These are phyloP conservation scores for Melanotaenia parkinsoni DNA, from an alignment of 2,797 vertebrate species.

Conservation along the genomic window DNA sequence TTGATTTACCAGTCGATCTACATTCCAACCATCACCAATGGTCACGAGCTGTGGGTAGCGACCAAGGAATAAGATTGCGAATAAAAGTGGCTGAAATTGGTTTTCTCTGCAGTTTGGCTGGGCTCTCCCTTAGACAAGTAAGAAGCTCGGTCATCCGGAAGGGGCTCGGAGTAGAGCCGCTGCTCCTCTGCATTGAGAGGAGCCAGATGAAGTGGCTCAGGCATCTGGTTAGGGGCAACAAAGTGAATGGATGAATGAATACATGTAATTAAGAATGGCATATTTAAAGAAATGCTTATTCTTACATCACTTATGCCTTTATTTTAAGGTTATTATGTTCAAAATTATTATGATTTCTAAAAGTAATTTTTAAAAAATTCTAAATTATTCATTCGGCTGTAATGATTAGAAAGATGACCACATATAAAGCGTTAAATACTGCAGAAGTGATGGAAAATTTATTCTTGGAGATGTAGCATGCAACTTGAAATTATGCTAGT, in stretches of 20 bases:
- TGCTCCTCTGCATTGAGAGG: too few relatives aligned
- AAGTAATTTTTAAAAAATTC: background rate
- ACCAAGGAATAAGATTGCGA: too few relatives aligned
- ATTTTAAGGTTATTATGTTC: slow-evolving; percentile 1
- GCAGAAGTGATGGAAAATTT: slow-evolving; percentile 26
- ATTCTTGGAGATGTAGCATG: slow-evolving; percentile 31
- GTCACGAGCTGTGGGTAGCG: too few relatives aligned
- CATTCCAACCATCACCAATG: too few relatives aligned
- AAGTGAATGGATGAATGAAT: background rate
- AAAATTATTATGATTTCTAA: background rate
- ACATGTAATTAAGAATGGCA: background rate
- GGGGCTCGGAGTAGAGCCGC: too few relatives aligned
- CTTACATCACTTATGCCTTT: background rate
- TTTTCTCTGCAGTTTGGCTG: background rate
- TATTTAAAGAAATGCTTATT: slow-evolving; percentile 8
- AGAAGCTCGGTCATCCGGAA: too few relatives aligned
- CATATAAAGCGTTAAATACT: background rate
- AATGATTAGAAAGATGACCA: slow-evolving; percentile 11
- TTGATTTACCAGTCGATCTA: too few relatives aligned
- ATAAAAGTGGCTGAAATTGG: too few relatives aligned
- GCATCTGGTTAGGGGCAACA: too few relatives aligned
- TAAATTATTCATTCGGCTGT: background rate
- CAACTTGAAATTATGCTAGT: slow-evolving; percentile 34
- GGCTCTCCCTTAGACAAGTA: background rate
- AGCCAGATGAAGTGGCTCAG: too few relatives aligned